Evolutionary conservation across 2,888 invertebrate species (phyloP).

Genomic region (Hofmannophila pseudospretella): DNA sequence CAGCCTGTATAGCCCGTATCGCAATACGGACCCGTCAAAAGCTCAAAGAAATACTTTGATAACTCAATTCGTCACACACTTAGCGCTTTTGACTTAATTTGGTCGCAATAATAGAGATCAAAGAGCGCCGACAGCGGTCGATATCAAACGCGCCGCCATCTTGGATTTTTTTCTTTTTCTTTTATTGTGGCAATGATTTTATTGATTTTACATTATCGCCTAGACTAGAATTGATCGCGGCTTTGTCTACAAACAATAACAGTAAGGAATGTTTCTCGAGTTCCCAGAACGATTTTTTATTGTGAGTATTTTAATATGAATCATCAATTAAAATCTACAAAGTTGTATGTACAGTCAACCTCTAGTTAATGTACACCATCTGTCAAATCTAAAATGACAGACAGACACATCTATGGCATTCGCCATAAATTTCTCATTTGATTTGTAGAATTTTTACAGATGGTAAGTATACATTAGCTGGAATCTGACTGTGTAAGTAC

Average conservation of each 20-base stretch:
- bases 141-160: constrained; percentile 56
- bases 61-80: constrained; percentile 73
- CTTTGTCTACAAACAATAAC: no score
- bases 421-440: no score
- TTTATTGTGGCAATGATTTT: constrained; percentile 57
- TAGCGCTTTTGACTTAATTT: constrained; percentile 73
- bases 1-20: constrained; percentile 28
- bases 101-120: constrained; percentile 71
- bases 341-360: no score
- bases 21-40: constrained; percentile 40
- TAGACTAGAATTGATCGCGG: constrained; percentile 8
- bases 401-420: no score
- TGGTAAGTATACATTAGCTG: no score
- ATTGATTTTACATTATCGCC: constrained; percentile 72
- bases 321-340: neutral
- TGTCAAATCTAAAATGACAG: no score
- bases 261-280: no score
- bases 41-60: constrained; percentile 68
- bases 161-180: constrained; percentile 23
- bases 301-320: neutral
- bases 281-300: no score
- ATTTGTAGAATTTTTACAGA: no score
- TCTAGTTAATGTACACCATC: no score
- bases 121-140: constrained; percentile 59
- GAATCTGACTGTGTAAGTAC: no score